Conservation (phyloP, 2,113 vertebrate genomes). For the Terrapene triunguis region DNA sequence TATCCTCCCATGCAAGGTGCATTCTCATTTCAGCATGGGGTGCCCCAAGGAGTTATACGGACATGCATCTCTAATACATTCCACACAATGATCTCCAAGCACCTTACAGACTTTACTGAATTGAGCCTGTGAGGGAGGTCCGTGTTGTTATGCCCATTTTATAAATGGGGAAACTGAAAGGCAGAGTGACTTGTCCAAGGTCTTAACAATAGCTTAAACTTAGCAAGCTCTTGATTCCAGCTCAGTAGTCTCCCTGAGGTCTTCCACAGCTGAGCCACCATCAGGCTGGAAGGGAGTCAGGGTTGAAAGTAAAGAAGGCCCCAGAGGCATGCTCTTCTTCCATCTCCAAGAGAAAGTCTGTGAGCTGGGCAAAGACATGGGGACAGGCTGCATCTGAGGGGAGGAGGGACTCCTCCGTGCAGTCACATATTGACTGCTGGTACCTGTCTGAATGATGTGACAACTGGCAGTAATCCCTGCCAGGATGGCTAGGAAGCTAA, state of each 20-base stretch:
- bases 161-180: neutral
- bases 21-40: neutral
- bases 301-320: neutral
- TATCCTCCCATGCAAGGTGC: neutral
- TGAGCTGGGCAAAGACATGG: neutral
- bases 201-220: neutral
- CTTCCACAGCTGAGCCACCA: neutral
- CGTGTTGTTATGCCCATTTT: neutral
- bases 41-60: neutral
- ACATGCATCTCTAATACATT: neutral
- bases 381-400: constrained; percentile 36
- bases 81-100: neutral
- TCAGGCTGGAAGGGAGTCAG: neutral
- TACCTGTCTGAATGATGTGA: neutral
- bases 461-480: constrained; percentile 8
- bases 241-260: neutral
- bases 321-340: constrained; percentile 1
- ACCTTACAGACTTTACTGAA: neutral
- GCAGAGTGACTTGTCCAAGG: neutral
- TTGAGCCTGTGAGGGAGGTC: neutral
- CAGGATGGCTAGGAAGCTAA: neutral
- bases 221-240: neutral
- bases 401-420: constrained; percentile 1
- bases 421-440: neutral
- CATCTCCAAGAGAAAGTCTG: neutral